phyloP scores from a whole-genome alignment of 2,888 invertebrate genomes.

The Fragum sueziense region DNA sequence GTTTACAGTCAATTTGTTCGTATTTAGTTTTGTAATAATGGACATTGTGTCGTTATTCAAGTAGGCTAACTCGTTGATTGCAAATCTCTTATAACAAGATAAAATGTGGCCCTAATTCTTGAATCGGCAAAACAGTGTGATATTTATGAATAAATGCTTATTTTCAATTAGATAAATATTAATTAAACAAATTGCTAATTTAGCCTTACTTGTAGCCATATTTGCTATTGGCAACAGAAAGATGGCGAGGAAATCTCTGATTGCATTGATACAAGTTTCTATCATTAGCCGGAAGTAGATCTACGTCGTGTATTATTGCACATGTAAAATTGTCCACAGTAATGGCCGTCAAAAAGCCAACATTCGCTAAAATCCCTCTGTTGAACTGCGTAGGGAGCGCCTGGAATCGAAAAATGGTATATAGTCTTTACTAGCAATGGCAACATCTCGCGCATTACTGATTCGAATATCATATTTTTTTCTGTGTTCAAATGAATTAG shows the following conservation, averaged over 20 bases:
- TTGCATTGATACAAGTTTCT: constrained; percentile 46
- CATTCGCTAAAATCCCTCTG: constrained; percentile 52
- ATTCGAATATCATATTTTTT: not conserved
- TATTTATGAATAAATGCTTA: too few relatives aligned
- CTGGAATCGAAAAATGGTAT: constrained; percentile 16
- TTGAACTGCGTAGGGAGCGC: constrained; percentile 57
- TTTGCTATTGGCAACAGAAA: constrained; percentile 48
- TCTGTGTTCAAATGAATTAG: not conserved
- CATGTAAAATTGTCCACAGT: constrained; percentile 43
- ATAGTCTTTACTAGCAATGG: not conserved
- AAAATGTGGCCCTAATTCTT: too few relatives aligned
- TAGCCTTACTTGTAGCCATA: constrained; percentile 48
- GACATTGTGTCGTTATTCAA: too few relatives aligned
- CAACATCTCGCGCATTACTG: not conserved
- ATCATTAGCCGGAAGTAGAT: constrained; percentile 47
- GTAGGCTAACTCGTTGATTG: too few relatives aligned
- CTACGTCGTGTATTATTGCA: constrained; percentile 56
- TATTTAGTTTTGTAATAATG: too few relatives aligned
- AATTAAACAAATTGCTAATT: too few relatives aligned
- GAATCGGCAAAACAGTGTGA: too few relatives aligned
- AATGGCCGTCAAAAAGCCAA: constrained; percentile 47
- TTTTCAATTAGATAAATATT: too few relatives aligned
- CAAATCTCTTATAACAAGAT: too few relatives aligned
- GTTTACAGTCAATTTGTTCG: too few relatives aligned
- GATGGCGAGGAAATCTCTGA: constrained; percentile 38